Base-by-base conservation (phyloP, 2,797 vertebrate species). In the Halcyon leucocephala region DNA sequence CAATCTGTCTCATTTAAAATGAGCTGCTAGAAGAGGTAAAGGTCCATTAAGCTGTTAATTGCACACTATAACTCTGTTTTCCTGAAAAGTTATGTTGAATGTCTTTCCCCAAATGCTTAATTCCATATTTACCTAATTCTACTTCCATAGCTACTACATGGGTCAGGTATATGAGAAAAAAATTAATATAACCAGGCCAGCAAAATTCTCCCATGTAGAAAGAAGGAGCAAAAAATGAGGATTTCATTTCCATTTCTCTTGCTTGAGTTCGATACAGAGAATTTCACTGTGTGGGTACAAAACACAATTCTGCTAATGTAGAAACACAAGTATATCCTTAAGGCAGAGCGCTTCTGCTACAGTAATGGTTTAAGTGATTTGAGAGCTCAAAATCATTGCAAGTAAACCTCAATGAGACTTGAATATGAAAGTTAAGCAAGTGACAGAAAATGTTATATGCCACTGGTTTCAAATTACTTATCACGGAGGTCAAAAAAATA, bases 1-100 rank as follows among this genome's bases (percentile, higher is more conserved):
- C 76, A 94, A 95, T 96, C 84, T 95, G 79, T 95, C 92, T 95
- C 82, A 86, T 95, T 96, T 95, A 90, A 95, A 96, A 92, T 64
- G 25, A 95, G 62, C 51, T 76, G 86, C 89, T 91, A 78, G 91
- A 94, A 90, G 88, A 96, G 35, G 58, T 82, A 89, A 90, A 93
- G 91, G 89, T 81, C 95, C 92, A 95, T 96, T 96, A 93, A 92
- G 66, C 61, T 65, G 70, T 91, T 96, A 96, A 95, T 95, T 96
- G 85, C 72, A 90, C 46, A 58, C 71, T 81, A 21, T 83, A 95
- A 86, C 85, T 86, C 87, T 16, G 42, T 90, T 86, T 91, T 93
- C 76, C 66, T 82, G 41, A 91, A 62, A 93, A 94, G 46, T 66
- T 92, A 72, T 2, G 7, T 33, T 91, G 82, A 67, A 69, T 83